Conservation (phyloP, 2,888 invertebrate genomes). For the Gonocerus acuteangulatus region DNA sequence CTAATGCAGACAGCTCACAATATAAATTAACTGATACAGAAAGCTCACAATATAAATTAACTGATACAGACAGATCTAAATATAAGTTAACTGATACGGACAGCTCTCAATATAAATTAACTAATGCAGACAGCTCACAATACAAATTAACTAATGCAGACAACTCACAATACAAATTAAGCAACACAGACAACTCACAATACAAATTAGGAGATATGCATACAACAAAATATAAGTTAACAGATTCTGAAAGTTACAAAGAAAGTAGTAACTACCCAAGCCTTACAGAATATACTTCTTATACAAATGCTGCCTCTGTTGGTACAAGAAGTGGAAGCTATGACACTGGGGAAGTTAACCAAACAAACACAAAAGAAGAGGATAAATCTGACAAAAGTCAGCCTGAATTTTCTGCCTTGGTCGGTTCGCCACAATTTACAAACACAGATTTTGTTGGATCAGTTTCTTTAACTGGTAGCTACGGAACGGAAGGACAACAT, state of each 20-base stretch:
- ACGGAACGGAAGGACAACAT: conserved; percentile 35
- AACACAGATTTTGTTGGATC: conserved; percentile 34
- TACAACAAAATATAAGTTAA: conserved; percentile 29
- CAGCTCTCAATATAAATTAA: conserved; percentile 1
- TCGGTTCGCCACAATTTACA: conserved; percentile 31
- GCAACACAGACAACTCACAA: not conserved
- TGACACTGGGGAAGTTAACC: not conserved
- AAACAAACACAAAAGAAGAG: conserved; percentile 25
- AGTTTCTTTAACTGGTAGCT: conserved; percentile 35
- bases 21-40: too few relatives aligned
- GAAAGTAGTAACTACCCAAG: conserved; percentile 30
- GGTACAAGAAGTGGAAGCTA: conserved; percentile 27
- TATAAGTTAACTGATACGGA: not conserved
- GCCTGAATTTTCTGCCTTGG: conserved; percentile 36
- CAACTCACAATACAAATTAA: not conserved
- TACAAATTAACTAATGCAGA: not conserved
- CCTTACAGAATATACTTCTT: conserved; percentile 35
- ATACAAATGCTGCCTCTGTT: conserved; percentile 37
- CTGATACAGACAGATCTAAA: too few relatives aligned
- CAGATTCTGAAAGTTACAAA: conserved; percentile 16
- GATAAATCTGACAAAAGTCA: conserved; percentile 38
- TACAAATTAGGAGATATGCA: not conserved
- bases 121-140: not conserved
- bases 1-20: too few relatives aligned
- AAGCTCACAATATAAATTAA: too few relatives aligned